Conservation (phyloP, 2,797 vertebrate genomes). For the Leptatherina wallacei region DNA sequence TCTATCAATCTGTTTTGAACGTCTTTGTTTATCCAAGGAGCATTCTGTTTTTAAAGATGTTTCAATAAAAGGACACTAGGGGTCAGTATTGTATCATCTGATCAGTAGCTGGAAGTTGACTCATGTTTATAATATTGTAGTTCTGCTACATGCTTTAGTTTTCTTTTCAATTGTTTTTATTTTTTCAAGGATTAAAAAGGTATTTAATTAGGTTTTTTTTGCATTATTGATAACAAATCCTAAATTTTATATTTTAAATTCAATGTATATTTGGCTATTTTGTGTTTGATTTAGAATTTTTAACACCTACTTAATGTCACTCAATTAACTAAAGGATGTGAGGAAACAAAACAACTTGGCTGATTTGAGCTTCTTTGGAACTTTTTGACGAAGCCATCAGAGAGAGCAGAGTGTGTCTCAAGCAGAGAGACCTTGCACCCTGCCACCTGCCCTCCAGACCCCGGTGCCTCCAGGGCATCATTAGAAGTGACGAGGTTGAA, state of each 20-base stretch:
- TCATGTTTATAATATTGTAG: too few relatives aligned
- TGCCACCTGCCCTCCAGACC: conserved; percentile 71
- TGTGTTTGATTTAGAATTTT: neutral
- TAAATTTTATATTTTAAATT: neutral
- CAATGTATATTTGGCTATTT: neutral
- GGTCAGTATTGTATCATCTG: conserved; percentile 62
- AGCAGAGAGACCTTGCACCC: conserved; percentile 61
- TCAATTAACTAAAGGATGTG: neutral
- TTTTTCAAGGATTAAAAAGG: neutral
- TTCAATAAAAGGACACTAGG: conserved; percentile 54
- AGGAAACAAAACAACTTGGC: conserved; percentile 2
- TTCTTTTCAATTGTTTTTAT: neutral
- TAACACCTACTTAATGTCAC: neutral
- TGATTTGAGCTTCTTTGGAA: conserved; percentile 2
- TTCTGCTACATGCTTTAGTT: neutral
- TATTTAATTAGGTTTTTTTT: neutral
- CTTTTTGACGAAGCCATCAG: conserved; percentile 39
- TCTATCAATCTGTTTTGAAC: neutral
- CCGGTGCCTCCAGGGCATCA: conserved; percentile 76
- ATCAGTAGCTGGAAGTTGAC: neutral
- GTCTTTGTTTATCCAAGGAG: neutral
- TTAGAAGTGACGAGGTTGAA: conserved; percentile 68
- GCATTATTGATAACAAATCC: neutral
- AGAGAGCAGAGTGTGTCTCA: conserved; percentile 37
- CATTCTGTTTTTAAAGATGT: neutral